phyloP scores from a whole-genome alignment of 2,797 vertebrate genomes.

The Micromesistius poutassou region DNA sequence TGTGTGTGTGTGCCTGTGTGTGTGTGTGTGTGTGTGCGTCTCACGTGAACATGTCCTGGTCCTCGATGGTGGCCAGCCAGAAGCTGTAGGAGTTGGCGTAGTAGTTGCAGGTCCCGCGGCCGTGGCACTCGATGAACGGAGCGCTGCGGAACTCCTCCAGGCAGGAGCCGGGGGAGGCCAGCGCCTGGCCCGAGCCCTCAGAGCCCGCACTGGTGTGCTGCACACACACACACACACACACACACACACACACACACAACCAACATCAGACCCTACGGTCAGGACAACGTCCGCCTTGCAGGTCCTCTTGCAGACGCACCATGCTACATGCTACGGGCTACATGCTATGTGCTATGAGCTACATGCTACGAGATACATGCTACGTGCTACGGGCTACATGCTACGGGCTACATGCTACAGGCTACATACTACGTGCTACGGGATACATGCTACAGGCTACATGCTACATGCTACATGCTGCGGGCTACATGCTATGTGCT shows the following conservation, averaged over 20 bases:
- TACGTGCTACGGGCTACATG: too few relatives aligned
- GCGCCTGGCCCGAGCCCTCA: constrained; percentile 95
- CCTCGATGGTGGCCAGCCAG: constrained; percentile 96
- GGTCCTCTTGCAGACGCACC: too few relatives aligned
- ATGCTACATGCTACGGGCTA: not conserved
- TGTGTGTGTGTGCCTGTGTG: not conserved
- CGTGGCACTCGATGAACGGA: constrained; percentile 97
- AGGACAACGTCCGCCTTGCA: too few relatives aligned
- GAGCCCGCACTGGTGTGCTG: constrained; percentile 97
- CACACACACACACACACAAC: constrained; percentile 11
- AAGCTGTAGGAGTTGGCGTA: constrained; percentile 99
- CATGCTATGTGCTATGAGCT: too few relatives aligned
- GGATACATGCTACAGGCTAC: too few relatives aligned
- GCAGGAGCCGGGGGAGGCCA: constrained; percentile 95
- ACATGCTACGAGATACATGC: too few relatives aligned
- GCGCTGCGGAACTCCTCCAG: constrained; percentile 95
- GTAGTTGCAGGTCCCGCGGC: constrained; percentile 96
- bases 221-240: constrained; percentile 28
- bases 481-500: too few relatives aligned
- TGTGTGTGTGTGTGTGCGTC: constrained; percentile 14
- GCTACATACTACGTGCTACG: too few relatives aligned
- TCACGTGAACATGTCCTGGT: constrained; percentile 94
- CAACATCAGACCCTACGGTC: too few relatives aligned
- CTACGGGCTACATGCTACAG: too few relatives aligned
- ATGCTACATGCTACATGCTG: too few relatives aligned